Conservation (phyloP, 2,797 vertebrate species). For the Microcaecilia unicolor region DNA sequence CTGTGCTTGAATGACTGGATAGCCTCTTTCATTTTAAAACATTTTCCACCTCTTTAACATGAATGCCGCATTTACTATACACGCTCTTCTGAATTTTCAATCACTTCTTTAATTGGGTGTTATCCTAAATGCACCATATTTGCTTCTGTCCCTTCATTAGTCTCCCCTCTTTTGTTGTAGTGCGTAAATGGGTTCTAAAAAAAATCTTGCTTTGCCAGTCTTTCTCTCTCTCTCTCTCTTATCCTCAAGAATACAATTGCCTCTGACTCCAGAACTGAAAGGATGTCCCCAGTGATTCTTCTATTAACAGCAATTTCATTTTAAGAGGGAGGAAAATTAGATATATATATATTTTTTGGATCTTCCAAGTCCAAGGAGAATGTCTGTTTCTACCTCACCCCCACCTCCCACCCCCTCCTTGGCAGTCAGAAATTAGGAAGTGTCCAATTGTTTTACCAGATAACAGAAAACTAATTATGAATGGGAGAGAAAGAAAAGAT, state of each 20-base stretch:
- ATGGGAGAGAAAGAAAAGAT: too few relatives aligned
- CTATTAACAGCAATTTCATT: background rate
- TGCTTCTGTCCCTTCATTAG: constrained; percentile 15
- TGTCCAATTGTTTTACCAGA: too few relatives aligned
- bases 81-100: constrained; percentile 23
- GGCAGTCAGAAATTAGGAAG: too few relatives aligned
- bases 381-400: background rate
- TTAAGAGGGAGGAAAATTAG: too few relatives aligned
- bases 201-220: background rate
- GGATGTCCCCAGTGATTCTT: constrained; percentile 7
- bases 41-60: constrained; percentile 10
- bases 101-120: constrained; percentile 24
- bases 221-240: background rate
- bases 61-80: constrained; percentile 9
- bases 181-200: constrained; percentile 7
- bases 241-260: background rate
- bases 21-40: constrained; percentile 9
- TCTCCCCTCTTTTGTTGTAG: constrained; percentile 3
- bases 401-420: too few relatives aligned
- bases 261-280: fast-evolving
- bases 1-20: constrained; percentile 8
- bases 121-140: constrained; percentile 13
- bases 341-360: too few relatives aligned
- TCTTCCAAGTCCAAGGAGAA: too few relatives aligned
- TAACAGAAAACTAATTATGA: too few relatives aligned